These are phyloP conservation scores for Cheilosia grossa DNA, from an alignment of 2,888 invertebrate species.

Conservation along the genomic window DNA sequence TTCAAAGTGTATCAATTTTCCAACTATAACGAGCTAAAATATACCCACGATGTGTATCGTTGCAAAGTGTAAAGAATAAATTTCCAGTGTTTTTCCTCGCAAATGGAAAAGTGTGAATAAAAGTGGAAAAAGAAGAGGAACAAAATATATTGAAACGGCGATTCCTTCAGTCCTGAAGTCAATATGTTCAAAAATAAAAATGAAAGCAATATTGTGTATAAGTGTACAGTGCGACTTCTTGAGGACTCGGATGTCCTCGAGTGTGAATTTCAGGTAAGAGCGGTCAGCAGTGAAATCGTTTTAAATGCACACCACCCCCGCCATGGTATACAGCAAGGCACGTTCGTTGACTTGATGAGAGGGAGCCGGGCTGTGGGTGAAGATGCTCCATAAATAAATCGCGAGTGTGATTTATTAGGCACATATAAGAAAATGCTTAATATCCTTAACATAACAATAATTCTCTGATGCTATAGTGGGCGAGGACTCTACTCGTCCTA, in stretches of 20 bases:
- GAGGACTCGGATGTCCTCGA: slow-evolving; percentile 96
- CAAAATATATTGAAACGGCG: slow-evolving; percentile 31
- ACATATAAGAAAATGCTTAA: slow-evolving; percentile 30
- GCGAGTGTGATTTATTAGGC: slow-evolving; percentile 43
- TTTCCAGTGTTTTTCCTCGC: slow-evolving; percentile 9
- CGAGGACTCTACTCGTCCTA: slow-evolving; percentile 31
- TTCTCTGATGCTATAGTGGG: slow-evolving; percentile 12
- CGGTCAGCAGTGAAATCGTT: slow-evolving; percentile 60
- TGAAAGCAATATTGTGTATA: slow-evolving; percentile 90
- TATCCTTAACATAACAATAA: slow-evolving; percentile 47
- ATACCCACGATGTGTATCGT: slow-evolving; percentile 35
- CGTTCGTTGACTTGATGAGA: slow-evolving; percentile 7
- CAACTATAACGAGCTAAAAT: not conserved
- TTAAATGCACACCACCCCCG: slow-evolving; percentile 44
- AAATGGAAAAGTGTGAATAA: slow-evolving; percentile 13
- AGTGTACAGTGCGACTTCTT: slow-evolving; percentile 93
- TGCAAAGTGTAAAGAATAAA: slow-evolving; percentile 47
- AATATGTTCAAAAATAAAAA: slow-evolving; percentile 85
- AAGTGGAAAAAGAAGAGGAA: slow-evolving; percentile 19
- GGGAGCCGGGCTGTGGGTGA: slow-evolving; percentile 4
- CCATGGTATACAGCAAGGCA: slow-evolving; percentile 20
- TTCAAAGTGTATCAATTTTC: not conserved
- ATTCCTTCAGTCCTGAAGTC: slow-evolving; percentile 32
- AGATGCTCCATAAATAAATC: slow-evolving; percentile 67
- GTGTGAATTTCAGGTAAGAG: slow-evolving; percentile 93